Base-by-base conservation (phyloP, 2,888 invertebrate species). In the Pycnomerus fuliginosus region DNA sequence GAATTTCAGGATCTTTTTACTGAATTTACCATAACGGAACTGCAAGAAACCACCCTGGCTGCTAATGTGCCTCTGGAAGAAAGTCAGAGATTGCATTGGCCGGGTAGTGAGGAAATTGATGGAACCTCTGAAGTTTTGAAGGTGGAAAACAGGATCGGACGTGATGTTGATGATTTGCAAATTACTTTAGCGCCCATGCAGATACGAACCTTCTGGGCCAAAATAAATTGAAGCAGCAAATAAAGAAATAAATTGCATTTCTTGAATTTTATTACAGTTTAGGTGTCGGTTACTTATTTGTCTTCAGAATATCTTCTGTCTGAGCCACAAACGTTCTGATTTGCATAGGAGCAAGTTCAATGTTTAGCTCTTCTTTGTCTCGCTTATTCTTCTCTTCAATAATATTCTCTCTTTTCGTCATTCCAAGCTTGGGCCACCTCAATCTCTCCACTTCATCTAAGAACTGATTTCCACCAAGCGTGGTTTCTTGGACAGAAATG, bases 31-130 rank as follows among this genome's bases (percentile, higher is more conserved):
- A 62, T 72, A 15, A 52, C 37, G 11, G 54, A 60, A 1, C 52
- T 68, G 7, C 43, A 56, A 44, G 74, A 75, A 55, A 71, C 66
- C 4, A 68, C 67, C 1, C 52, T 75, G 13, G 70, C 55, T n/a
- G 68, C 55, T 14, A 64, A 64, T 43, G 76, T 80, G 49, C 78
- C 77, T 72, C 47, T 80, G 1, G 67, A 74, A 0, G 79, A 84
- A 24, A 62, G 70, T 15, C 52, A 73, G 1, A 73, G 44, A 14
- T 23, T 50, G 12, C 15, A 29, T 1, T 53, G 53, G 53, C 50
- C 53, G 14, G 43, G 43, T 14, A 42, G 37, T 20, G n/a, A 20
- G 0, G 8, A 2, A n/a, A 17, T 3, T 11, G 10, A 31, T 7
- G 30, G 30, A n/a, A 11, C 2, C n/a, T 11, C 4, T 10, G n/a